These are phyloP conservation scores for Elanus axillaris DNA, from an alignment of 2,113 vertebrate genomes.

Conservation along the genomic window DNA sequence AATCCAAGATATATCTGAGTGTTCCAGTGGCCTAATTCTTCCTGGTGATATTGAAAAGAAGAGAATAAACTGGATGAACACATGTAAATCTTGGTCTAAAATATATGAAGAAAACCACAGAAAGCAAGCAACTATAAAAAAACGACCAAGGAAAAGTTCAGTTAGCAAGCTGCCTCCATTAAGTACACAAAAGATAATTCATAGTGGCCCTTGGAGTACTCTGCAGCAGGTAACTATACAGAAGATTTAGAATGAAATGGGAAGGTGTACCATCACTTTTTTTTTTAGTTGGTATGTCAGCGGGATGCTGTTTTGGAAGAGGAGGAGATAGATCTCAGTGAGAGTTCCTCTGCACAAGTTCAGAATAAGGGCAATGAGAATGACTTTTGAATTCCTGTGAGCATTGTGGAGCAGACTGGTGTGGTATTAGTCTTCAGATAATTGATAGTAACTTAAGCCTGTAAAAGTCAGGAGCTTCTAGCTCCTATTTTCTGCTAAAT, in stretches of 20 bases:
- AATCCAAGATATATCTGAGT: not conserved
- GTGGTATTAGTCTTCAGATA: not conserved
- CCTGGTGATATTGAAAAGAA: constrained; percentile 75
- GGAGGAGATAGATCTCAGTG: not conserved
- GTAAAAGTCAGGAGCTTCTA: not conserved
- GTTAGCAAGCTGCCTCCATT: constrained; percentile 71
- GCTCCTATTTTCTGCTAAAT: not conserved
- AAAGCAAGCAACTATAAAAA: constrained; percentile 64
- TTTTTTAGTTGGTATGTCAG: not conserved
- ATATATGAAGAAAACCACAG: constrained; percentile 74
- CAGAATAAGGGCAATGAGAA: not conserved
- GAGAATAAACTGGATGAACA: constrained; percentile 82
- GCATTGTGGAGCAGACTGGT: not conserved
- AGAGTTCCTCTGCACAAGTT: not conserved
- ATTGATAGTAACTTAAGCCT: not conserved
- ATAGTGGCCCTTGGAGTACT: constrained; percentile 67
- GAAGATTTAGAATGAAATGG: not conserved
- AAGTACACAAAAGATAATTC: constrained; percentile 72
- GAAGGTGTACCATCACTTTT: not conserved
- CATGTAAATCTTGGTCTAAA: constrained; percentile 81
- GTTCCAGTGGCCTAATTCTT: constrained; percentile 10
- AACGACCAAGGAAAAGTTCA: constrained; percentile 27
- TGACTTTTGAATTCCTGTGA: not conserved
- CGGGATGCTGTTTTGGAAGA: not conserved
- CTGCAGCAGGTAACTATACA: constrained; percentile 79